Evolutionary conservation across 2,113 vertebrate genomes (phyloP).

Genomic region (Syrrhaptes paradoxus): DNA sequence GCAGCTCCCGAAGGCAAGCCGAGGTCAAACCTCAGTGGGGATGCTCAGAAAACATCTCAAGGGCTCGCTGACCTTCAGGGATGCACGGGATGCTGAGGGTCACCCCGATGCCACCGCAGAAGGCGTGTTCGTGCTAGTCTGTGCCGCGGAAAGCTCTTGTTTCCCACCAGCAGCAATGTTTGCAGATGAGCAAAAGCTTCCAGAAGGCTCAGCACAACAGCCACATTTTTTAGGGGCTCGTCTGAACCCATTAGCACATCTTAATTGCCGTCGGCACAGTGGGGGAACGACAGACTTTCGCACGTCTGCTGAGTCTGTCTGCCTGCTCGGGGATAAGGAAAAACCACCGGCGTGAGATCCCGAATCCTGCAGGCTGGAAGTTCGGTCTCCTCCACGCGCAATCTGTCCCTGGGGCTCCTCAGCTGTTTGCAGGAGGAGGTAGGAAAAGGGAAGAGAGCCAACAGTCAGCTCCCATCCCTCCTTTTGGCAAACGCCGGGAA

Average conservation of each 20-base stretch:
- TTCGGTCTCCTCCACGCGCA: neutral
- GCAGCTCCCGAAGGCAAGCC: neutral
- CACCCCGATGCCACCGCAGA: neutral
- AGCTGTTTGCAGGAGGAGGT: neutral
- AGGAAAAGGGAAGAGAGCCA: conserved; percentile 13
- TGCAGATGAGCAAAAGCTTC: conserved; percentile 48
- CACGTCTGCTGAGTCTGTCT: conserved; percentile 31
- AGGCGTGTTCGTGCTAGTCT: accelerated
- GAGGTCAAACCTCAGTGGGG: accelerated
- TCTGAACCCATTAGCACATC: conserved; percentile 40
- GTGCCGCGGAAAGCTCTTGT: accelerated
- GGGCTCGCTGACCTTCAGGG: neutral
- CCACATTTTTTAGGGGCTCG: conserved; percentile 31
- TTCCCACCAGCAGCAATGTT: conserved; percentile 15
- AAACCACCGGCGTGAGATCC: neutral
- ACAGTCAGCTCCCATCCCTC: neutral
- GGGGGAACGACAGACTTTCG: conserved; percentile 35
- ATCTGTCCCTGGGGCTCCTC: conserved; percentile 19
- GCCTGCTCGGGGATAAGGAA: neutral
- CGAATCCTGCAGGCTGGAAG: neutral
- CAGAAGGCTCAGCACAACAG: conserved; percentile 54
- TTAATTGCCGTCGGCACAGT: conserved; percentile 26
- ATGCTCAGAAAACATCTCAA: neutral
- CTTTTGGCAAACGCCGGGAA: neutral
- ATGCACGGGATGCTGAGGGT: neutral